Evolutionary conservation across 2,113 vertebrate species (phyloP).

Genomic region (Notiomystis cincta): DNA sequence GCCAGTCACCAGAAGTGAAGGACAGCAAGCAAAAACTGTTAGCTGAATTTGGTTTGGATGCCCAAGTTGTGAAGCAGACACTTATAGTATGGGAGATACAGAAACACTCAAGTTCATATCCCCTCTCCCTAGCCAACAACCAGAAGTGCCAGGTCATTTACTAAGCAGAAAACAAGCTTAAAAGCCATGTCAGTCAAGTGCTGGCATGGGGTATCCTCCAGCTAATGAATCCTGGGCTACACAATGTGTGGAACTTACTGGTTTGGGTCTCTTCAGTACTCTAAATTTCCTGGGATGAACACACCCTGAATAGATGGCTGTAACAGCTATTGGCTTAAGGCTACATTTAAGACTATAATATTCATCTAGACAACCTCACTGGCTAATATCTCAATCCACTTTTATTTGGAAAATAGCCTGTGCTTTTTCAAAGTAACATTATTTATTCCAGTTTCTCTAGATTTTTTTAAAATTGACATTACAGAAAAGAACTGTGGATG

Average conservation of each 20-base stretch:
- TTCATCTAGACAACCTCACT: neutral
- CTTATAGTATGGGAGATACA: neutral
- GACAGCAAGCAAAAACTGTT: neutral
- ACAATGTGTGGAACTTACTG: neutral
- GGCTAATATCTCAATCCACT: neutral
- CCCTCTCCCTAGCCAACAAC: neutral
- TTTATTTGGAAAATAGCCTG: neutral
- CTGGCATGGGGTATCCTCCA: neutral
- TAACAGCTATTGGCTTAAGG: neutral
- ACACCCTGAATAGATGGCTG: neutral
- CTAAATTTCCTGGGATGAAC: neutral
- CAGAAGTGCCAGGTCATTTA: neutral
- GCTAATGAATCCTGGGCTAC: neutral
- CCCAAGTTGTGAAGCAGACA: neutral
- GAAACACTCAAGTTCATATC: neutral
- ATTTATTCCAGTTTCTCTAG: neutral
- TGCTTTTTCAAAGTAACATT: neutral
- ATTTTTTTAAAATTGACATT: neutral
- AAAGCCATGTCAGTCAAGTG: neutral
- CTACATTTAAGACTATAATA: neutral
- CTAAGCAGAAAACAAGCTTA: neutral
- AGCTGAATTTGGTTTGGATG: neutral
- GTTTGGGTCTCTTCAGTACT: neutral
- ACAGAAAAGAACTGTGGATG: neutral
- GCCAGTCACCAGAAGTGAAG: neutral